Conservation (phyloP, 2,113 vertebrate species). For the Nesogale talazaci region DNA sequence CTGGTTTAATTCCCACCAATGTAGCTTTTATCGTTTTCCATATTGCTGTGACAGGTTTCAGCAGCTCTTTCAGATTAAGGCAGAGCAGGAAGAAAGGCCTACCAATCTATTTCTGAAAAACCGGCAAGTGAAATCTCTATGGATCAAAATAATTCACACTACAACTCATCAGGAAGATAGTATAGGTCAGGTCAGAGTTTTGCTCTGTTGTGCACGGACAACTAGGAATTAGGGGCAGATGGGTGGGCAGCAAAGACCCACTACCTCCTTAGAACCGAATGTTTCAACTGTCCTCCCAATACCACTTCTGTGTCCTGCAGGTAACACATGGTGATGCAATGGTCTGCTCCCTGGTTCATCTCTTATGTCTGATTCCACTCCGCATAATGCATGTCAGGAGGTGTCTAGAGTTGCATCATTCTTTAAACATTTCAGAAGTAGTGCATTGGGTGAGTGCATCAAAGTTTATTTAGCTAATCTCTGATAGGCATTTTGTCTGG, state of each 20-base stretch:
- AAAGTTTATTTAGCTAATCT: too few relatives aligned
- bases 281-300: not conserved
- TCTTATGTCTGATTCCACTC: not conserved
- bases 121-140: not conserved
- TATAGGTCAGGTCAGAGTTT: not conserved
- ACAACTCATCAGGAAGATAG: not conserved
- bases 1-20: not conserved
- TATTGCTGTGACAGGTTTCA: too few relatives aligned
- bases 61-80: not conserved
- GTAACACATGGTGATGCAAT: not conserved
- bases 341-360: too few relatives aligned
- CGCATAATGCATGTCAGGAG: too few relatives aligned
- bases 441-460: too few relatives aligned
- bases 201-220: not conserved
- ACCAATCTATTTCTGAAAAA: not conserved
- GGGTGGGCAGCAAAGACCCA: not conserved
- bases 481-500: too few relatives aligned
- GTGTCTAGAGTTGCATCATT: too few relatives aligned
- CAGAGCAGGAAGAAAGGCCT: not conserved
- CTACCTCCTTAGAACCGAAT: not conserved
- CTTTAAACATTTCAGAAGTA: too few relatives aligned
- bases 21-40: too few relatives aligned
- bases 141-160: not conserved
- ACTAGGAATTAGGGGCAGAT: not conserved
- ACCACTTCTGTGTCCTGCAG: not conserved